Percentiles rank a stretch among this genome's conserved stretches.
Conservation (phyloP, 2,888 invertebrate species). For the Teleiodes luculella region DNA sequence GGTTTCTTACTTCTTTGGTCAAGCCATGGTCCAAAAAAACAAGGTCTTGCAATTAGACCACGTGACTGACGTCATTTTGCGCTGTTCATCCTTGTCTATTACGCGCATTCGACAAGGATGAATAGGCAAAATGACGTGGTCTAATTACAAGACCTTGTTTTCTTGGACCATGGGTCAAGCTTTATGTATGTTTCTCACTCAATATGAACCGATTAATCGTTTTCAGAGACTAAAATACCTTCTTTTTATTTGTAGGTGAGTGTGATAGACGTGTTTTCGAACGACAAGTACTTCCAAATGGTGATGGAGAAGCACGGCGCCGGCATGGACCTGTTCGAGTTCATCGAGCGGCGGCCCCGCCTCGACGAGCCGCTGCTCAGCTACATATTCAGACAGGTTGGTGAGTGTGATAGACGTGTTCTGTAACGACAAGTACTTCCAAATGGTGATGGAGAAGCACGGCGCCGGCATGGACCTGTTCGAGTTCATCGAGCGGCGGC, state of each 20-base stretch:
- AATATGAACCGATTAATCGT: too few species aligned
- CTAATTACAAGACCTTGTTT: too few species aligned
- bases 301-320: slow-evolving; percentile 88
- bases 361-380: slow-evolving; percentile 83
- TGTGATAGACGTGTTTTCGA: slow-evolving; percentile 83
- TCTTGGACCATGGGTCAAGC: too few species aligned
- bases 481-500: slow-evolving; percentile 85
- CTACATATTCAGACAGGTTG: slow-evolving; percentile 86
- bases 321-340: slow-evolving; percentile 88
- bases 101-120: too few species aligned
- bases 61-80: too few species aligned
- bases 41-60: too few species aligned
- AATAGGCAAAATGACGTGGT: too few species aligned
- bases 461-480: slow-evolving; percentile 87
- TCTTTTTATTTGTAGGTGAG: slow-evolving; percentile 57
- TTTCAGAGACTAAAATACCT: too few species aligned
- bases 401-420: slow-evolving; percentile 82
- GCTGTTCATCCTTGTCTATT: too few species aligned
- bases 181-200: too few species aligned
- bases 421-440: slow-evolving; percentile 84
- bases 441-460: slow-evolving; percentile 88
- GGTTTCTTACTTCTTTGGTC: too few species aligned
- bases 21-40: too few species aligned
- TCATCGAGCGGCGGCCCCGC: slow-evolving; percentile 83
- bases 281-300: slow-evolving; percentile 84